Base-by-base conservation (phyloP, 2,113 vertebrate species). In the Argyrosomus japonicus region DNA sequence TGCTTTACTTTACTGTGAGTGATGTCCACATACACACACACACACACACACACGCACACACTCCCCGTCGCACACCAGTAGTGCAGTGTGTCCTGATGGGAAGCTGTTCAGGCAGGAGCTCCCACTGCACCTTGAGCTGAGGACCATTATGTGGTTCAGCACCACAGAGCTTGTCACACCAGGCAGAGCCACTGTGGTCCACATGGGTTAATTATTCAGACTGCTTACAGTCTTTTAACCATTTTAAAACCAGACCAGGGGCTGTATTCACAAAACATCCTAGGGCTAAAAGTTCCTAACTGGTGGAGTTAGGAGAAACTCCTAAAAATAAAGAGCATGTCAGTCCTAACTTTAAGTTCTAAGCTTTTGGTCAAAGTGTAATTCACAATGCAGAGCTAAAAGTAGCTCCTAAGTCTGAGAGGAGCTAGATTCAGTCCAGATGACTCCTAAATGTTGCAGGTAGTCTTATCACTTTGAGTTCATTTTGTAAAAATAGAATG, bases 71-170 rank as follows among this genome's bases (percentile, higher is more conserved):
- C 68, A 45, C 84, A 17, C 56, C 70, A 73, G 75, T 56, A 45
- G 76, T 29, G 69, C 68, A 21, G 51, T 25, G 58, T 50, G 67
- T 64, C 72, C 81, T 79, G 81, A 79, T 65, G 86, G 74, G 77
- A 80, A 77, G 77, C 77, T 67, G 79, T 48, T 76, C 72, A 68
- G 65, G 45, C 83, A 72, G 60, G 25, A 60, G 60, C 77, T 85
- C 58, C 62, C 54, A 17, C 76, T 68, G 40, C 76, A 76, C 47
- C 75, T 47, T 27, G 56, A 60, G 23, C 68, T 27, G 29, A 23
- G 48, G 63, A 71, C 72, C 9, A 71, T 82, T 77, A 68, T 85
- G 72, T 79, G 60, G 53, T 74, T 83, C 81, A 62, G 73, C 57
- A 69, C 51, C 83, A 23, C 87, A 64, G 61, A 82, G 75, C 68